phyloP scores from a whole-genome alignment of 2,797 vertebrate genomes.

The Argyrosomus regius region DNA sequence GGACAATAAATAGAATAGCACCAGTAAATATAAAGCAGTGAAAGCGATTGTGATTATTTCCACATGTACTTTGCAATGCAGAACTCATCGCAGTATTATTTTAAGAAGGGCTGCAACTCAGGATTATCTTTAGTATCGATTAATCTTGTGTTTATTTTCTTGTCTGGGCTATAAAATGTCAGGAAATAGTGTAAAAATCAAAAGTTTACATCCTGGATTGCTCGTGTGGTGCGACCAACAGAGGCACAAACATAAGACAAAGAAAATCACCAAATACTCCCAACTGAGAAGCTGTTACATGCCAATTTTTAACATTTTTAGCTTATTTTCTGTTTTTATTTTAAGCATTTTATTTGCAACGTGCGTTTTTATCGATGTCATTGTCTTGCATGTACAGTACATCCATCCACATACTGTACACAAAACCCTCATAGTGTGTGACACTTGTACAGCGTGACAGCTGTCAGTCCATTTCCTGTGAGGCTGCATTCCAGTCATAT shows the following conservation, averaged over 20 bases:
- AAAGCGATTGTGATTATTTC: not conserved
- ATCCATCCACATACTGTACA: not conserved
- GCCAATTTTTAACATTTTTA: not conserved
- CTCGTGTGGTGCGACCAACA: not conserved
- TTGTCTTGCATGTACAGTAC: not conserved
- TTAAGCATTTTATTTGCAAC: not conserved
- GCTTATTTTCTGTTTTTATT: not conserved
- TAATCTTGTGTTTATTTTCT: not conserved
- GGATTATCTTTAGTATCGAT: not conserved
- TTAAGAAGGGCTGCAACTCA: no score
- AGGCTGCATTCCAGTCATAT: conserved; percentile 51
- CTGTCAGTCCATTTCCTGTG: conserved; percentile 62
- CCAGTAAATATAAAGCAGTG: not conserved
- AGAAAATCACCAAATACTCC: not conserved
- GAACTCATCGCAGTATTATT: not conserved
- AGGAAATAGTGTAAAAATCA: not conserved
- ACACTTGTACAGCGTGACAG: conserved; percentile 41
- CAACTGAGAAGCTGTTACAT: not conserved
- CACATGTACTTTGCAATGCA: not conserved
- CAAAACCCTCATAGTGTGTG: conserved; percentile 1
- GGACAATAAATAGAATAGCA: not conserved
- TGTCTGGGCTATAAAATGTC: not conserved
- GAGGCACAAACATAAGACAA: not conserved
- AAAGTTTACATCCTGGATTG: not conserved
- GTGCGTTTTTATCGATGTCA: not conserved